Base-by-base conservation (phyloP, 2,797 vertebrate genomes). In the Sebastolobus altivelis region DNA sequence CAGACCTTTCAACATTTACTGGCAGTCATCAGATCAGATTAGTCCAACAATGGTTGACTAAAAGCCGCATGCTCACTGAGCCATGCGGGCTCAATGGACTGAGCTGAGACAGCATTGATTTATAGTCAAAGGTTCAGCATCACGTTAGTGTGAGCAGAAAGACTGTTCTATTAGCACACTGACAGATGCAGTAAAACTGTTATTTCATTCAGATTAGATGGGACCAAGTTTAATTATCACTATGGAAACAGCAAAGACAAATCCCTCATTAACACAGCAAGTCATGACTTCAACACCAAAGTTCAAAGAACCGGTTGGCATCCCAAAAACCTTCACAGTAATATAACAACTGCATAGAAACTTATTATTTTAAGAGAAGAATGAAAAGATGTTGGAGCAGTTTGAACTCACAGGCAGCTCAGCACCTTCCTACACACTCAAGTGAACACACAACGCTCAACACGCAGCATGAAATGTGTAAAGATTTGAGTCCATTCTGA, bases 41-140 rank as follows among this genome's bases (percentile, higher is more conserved):
- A 77, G 22, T 40, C 65, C 75, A 22, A 46, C 33, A 43, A 20
- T 13, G 13, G 8, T 43, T 56, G 27, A 35, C 13, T 49, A 35
- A 49, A 18, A 62, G 59, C 31, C 58, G 37, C 38, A 35, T 6
- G 65, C 74, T 67, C 74, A 59, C 27, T 61, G 56, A 69, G 65
- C 40, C 40, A 49, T 29, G 31, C 40, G 27, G 38, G 38, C 62
- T 75, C 72, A 43, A 56, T 29, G 35, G 46, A 43, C 72, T 65
- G 61, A 65, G 52, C 49, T 40, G 61, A 75, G 62, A 56, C 46
- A 55, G 63, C 61, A 56, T 22, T 43, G 49, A 75, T 75, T 75
- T 65, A 75, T 35, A 52, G 72, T 40, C 29, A 37, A 43, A 37
- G n/a, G 35, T 65, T 65, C 6, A 65, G 35, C 18, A 31, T 63